Evolutionary conservation across 2,888 invertebrate species (phyloP), one percentile per base, ranked within the genome.

Genomic region (Phyllotreta striolata): DNA sequence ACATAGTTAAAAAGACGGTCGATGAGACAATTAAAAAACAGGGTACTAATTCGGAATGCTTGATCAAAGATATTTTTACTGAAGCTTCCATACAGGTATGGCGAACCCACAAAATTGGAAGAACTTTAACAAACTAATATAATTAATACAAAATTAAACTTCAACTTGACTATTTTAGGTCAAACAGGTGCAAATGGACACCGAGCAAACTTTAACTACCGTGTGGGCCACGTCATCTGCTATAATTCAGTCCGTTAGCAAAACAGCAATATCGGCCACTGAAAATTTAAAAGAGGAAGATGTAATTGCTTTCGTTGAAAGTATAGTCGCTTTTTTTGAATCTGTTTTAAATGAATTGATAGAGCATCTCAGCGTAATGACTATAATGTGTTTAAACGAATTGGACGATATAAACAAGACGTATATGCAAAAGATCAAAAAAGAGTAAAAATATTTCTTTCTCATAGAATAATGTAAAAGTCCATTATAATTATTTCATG

Each of bases 201-300:
- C 52, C 9, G 38, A 52, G 34, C 9, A 52, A 39, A 10, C 38
- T 38, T 38, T 52, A 39, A 38, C 10, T 3, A 52, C 39, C 7
- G 52, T 52, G 9, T 52, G 52, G 52, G n/a, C n/a, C 4, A 52
- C 52, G 3, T 52, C 52, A 2, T 12, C 52, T 38, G 10, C 7
- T n/a, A 13, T 52, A 35, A 10, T 52, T 3, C 38, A 52, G 8
- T 52, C 52, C 1, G 39, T 52, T 38, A 13, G 52, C 9, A 38
- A 52, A 38, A 12, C 38, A 7, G 39, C 38, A 8, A 6, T 9
- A 3, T 7, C 38, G 3, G 39, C 38, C 1, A 6, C 2, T 0
- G 12, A 52, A 7, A 24, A 9, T 9, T 7, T 14, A 12, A 6
- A 37, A 8, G 39, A 5, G 35, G 49, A 35, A n/a, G 49, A 52